These are phyloP conservation scores for Nymphalis io DNA, from an alignment of 1,140 invertebrate species.

Conservation along the genomic window DNA sequence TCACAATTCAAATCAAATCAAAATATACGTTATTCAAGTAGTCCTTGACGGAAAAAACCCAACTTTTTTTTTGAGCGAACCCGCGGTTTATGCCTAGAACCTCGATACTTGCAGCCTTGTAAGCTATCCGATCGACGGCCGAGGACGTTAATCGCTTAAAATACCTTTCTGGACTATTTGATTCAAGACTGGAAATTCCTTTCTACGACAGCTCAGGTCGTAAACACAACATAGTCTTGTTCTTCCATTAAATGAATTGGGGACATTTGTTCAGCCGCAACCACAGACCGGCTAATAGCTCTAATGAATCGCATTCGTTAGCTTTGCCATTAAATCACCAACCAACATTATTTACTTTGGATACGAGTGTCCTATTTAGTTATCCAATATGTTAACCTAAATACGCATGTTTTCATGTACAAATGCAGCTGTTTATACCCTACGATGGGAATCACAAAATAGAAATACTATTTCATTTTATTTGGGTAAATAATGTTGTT, in stretches of 20 bases:
- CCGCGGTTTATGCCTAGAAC: no score
- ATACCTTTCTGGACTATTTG: no score
- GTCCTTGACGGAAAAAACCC: no score
- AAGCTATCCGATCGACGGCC: no score
- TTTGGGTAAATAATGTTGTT: neutral
- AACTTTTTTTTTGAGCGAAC: no score
- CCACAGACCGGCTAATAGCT: slow-evolving; percentile 29
- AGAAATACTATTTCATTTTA: neutral
- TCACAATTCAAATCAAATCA: no score
- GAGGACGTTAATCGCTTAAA: no score
- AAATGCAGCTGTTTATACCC: neutral
- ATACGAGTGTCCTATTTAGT: slow-evolving; percentile 17
- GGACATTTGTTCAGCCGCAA: slow-evolving; percentile 19
- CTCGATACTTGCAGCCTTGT: no score
- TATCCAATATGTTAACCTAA: slow-evolving; percentile 22
- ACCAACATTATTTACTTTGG: slow-evolving; percentile 24
- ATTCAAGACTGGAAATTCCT: neutral
- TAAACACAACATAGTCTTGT: slow-evolving; percentile 23
- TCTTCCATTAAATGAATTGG: slow-evolving; percentile 24
- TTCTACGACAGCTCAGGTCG: neutral
- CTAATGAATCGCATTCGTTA: slow-evolving; percentile 34
- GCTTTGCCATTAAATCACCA: slow-evolving; percentile 23
- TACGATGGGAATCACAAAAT: neutral
- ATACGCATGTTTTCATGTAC: neutral
- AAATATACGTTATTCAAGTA: no score